Evolutionary conservation across 1,140 invertebrate species (phyloP).

Genomic region (Nasonia giraulti): DNA sequence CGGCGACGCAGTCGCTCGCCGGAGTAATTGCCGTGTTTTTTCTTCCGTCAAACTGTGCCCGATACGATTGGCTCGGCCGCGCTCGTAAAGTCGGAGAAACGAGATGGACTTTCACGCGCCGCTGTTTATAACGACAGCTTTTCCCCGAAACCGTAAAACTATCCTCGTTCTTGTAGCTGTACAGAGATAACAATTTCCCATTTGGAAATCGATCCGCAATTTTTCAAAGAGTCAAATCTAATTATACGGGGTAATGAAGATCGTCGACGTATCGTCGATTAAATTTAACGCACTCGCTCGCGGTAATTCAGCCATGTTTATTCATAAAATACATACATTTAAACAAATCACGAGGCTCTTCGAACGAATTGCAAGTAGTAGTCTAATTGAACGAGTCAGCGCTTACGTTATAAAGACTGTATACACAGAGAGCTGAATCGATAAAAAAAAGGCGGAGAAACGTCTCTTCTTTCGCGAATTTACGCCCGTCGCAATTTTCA

Average conservation of each 20-base stretch:
- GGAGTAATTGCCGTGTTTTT: neutral
- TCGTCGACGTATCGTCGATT: constrained; percentile 2
- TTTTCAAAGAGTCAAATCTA: neutral
- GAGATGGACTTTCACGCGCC: neutral
- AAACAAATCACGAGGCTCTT: neutral
- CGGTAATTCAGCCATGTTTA: constrained; percentile 26
- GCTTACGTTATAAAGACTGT: neutral
- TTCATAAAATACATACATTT: neutral
- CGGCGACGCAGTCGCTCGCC: neutral
- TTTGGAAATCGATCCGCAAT: neutral
- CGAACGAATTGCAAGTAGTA: neutral
- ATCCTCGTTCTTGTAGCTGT: too few species aligned
- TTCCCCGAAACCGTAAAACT: too few species aligned
- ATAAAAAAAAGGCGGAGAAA: neutral
- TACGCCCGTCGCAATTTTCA: neutral
- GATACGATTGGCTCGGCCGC: neutral
- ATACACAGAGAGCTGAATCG: neutral
- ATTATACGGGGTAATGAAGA: neutral
- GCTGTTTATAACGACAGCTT: neutral
- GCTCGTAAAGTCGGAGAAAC: neutral
- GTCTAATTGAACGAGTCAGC: neutral
- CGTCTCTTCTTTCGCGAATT: neutral
- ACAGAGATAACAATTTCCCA: too few species aligned
- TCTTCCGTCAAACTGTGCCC: neutral
- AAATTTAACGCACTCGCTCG: constrained; percentile 10